These are phyloP conservation scores for Zoanthus gigantus DNA, from an alignment of 92 coral and sea anemone species.

Conservation along the genomic window DNA sequence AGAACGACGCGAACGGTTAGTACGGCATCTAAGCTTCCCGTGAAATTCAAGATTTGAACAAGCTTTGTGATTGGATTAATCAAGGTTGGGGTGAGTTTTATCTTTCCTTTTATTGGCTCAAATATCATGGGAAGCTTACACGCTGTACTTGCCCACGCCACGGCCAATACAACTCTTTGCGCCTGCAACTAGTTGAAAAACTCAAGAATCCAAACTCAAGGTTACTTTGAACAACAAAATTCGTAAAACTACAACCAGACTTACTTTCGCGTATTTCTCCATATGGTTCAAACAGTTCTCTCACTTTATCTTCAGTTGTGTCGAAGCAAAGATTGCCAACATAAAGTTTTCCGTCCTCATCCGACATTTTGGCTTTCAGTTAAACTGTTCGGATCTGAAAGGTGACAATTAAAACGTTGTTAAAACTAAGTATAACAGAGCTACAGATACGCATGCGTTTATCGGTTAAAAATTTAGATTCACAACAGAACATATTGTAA, in stretches of 20 bases:
- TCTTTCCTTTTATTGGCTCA: no score
- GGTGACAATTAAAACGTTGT: not conserved
- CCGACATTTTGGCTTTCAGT: conserved; percentile 11
- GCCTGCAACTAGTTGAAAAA: no score
- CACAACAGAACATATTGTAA: not conserved
- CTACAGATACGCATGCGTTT: not conserved
- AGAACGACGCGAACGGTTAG: no score
- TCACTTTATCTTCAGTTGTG: not conserved
- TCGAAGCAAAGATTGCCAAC: conserved; percentile 22
- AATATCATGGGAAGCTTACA: no score
- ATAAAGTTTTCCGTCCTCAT: conserved; percentile 14
- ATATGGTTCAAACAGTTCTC: conserved; percentile 3
- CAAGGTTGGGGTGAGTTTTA: no score
- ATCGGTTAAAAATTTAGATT: not conserved
- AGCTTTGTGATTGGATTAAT: no score
- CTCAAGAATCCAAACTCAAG: not conserved
- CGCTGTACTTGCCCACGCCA: no score
- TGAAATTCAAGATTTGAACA: no score
- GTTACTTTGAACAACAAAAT: not conserved
- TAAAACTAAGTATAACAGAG: not conserved
- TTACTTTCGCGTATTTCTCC: conserved; percentile 9
- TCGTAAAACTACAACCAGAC: not conserved
- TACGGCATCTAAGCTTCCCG: no score
- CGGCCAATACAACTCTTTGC: no score
- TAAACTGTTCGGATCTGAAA: conserved; percentile 11